These are phyloP conservation scores for Galerucella nymphaeae DNA, from an alignment of 2,888 invertebrate species.

Conservation along the genomic window DNA sequence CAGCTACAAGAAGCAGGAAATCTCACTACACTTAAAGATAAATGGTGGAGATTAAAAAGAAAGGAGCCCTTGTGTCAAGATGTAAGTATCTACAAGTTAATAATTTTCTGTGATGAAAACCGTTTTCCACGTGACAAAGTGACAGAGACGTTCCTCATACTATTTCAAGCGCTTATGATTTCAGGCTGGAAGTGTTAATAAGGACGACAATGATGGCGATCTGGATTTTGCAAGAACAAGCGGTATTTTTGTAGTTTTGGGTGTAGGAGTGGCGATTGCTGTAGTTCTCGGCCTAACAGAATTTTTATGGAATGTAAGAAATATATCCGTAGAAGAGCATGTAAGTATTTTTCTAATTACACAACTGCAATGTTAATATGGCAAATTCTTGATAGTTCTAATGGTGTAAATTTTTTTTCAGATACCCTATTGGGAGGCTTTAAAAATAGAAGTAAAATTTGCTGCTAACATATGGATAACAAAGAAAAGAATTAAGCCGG, in stretches of 20 bases:
- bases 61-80: slow-evolving; percentile 54
- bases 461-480: slow-evolving; percentile 78
- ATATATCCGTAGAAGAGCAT: slow-evolving; percentile 82
- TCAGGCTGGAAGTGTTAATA: slow-evolving; percentile 27
- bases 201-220: slow-evolving; percentile 35
- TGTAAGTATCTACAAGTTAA: slow-evolving; percentile 38
- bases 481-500: slow-evolving; percentile 72
- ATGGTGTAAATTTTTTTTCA: slow-evolving; percentile 59
- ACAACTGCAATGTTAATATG: no score
- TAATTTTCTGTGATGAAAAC: no score
- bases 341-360: slow-evolving; percentile 64
- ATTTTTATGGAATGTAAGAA: slow-evolving; percentile 84
- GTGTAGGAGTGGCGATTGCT: slow-evolving; percentile 77
- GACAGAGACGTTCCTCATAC: no score
- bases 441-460: slow-evolving; percentile 76
- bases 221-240: slow-evolving; percentile 87
- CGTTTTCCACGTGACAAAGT: no score
- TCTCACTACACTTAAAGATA: slow-evolving; percentile 82
- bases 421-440: slow-evolving; percentile 76
- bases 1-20: slow-evolving; percentile 90
- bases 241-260: slow-evolving; percentile 89
- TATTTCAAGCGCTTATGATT: background rate
- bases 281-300: slow-evolving; percentile 81
- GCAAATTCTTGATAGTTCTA: no score
- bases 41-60: slow-evolving; percentile 88